Evolutionary conservation across 2,113 vertebrate genomes (phyloP).

Genomic region (Columba janthina): DNA sequence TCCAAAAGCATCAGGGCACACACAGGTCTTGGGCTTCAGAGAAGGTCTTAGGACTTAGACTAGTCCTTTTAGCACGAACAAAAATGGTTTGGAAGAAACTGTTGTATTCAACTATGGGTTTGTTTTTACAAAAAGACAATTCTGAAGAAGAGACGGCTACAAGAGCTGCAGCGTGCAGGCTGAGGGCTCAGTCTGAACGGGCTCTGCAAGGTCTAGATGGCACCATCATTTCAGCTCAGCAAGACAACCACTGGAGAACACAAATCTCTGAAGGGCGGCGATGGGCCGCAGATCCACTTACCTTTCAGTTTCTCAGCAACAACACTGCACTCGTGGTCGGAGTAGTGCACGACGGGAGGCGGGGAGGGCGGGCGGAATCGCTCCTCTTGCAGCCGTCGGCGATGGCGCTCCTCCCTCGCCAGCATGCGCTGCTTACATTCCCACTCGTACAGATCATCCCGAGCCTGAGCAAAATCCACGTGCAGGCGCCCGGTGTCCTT

Average conservation of each 20-base stretch:
- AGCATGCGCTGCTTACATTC: conserved; percentile 94
- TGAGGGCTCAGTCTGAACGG: fast-evolving
- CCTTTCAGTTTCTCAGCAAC: conserved; percentile 97
- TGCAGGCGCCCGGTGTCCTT: conserved; percentile 93
- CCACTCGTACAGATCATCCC: conserved; percentile 97
- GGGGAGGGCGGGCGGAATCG: conserved; percentile 88
- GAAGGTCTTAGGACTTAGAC: background rate
- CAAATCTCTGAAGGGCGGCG: background rate
- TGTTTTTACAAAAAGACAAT: background rate
- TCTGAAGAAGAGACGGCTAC: fast-evolving
- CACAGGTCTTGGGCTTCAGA: background rate
- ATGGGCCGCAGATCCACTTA: background rate
- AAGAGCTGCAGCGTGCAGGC: background rate
- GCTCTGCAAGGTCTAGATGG: background rate
- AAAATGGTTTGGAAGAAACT: background rate
- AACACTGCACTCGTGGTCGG: conserved; percentile 90
- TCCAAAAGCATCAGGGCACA: background rate
- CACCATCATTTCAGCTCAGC: background rate
- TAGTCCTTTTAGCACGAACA: background rate
- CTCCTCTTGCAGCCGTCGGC: conserved; percentile 88
- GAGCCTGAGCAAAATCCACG: conserved; percentile 94
- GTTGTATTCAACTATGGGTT: fast-evolving
- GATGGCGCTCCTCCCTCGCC: conserved; percentile 91
- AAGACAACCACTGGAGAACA: fast-evolving
- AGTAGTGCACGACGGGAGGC: conserved; percentile 93